A percentile compares a stretch with the other conserved stretches of the same genome.
These are phyloP conservation scores for Hassar affinis DNA, from an alignment of 2,113 vertebrate species.

Conservation along the genomic window DNA sequence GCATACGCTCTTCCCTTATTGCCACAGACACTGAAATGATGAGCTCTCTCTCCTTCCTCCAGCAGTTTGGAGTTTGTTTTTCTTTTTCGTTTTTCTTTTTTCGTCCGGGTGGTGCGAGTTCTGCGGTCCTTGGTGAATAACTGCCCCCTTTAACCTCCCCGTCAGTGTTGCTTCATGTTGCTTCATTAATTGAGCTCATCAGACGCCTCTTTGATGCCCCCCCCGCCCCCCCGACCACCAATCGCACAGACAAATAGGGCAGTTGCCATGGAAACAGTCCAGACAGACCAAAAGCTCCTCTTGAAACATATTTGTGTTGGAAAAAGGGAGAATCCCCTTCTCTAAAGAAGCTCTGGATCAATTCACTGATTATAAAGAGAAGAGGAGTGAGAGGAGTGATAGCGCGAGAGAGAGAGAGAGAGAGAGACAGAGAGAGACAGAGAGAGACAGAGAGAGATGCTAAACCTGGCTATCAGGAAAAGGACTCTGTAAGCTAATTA, in stretches of 20 bases:
- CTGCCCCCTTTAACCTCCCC: slow-evolving; percentile 92
- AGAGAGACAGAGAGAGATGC: not conserved
- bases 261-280: slow-evolving; percentile 91
- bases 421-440: slow-evolving; percentile 14
- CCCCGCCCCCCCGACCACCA: slow-evolving; percentile 54
- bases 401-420: not conserved
- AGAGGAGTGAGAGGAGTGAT: not conserved
- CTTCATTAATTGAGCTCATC: slow-evolving; percentile 95
- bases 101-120: not conserved
- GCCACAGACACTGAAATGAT: slow-evolving; percentile 34
- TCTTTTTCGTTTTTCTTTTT: not conserved
- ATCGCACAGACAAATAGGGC: slow-evolving; percentile 86
- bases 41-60: slow-evolving; percentile 16
- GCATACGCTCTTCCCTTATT: slow-evolving; percentile 38
- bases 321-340: slow-evolving; percentile 80
- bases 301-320: slow-evolving; percentile 90
- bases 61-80: slow-evolving; percentile 19
- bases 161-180: slow-evolving; percentile 78
- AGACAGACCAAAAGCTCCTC: slow-evolving; percentile 87
- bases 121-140: slow-evolving; percentile 81
- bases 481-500: slow-evolving; percentile 28
- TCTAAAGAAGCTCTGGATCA: slow-evolving; percentile 29
- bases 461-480: slow-evolving; percentile 11
- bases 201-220: slow-evolving; percentile 87
- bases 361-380: slow-evolving; percentile 38